Percentiles rank a stretch among this genome's conserved stretches.
Conservation (phyloP, 2,888 invertebrate species). For the Taenaris catops region DNA sequence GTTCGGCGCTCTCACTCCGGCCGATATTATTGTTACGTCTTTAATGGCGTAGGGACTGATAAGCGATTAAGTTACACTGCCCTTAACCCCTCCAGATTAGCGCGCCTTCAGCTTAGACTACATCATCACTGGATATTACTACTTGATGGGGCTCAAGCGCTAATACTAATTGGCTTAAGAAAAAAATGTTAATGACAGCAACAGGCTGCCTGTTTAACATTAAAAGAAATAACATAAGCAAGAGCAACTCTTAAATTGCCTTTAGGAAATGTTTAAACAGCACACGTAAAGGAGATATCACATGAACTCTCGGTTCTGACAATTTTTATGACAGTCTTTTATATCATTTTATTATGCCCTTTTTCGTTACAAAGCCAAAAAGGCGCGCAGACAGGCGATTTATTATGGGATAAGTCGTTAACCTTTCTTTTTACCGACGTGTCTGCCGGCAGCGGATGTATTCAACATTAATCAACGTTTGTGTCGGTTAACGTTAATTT, state of each 20-base stretch:
- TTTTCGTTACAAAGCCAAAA: constrained; percentile 12
- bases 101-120: too few relatives aligned
- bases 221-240: too few relatives aligned
- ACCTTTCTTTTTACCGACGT: constrained; percentile 19
- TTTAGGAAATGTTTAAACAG: too few relatives aligned
- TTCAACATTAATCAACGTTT: constrained; percentile 20
- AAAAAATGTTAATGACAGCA: too few relatives aligned
- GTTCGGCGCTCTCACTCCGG: constrained; percentile 46
- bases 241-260: too few relatives aligned
- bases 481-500: constrained; percentile 10
- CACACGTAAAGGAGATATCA: constrained; percentile 3
- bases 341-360: constrained; percentile 11
- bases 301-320: constrained; percentile 5
- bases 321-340: constrained; percentile 12
- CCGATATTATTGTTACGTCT: constrained; percentile 55
- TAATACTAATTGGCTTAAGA: too few relatives aligned
- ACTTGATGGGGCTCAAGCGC: too few relatives aligned
- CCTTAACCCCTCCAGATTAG: too few relatives aligned
- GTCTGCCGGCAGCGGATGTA: constrained; percentile 19
- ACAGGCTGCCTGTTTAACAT: too few relatives aligned
- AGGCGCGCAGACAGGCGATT: constrained; percentile 15
- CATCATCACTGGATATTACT: too few relatives aligned
- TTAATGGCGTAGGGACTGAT: constrained; percentile 41
- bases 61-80: too few relatives aligned
- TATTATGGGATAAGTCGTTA: constrained; percentile 20